Evolutionary conservation across 2,797 vertebrate genomes (phyloP), one percentile per base, ranked within the genome.

Genomic region (Cuculus canorus): DNA sequence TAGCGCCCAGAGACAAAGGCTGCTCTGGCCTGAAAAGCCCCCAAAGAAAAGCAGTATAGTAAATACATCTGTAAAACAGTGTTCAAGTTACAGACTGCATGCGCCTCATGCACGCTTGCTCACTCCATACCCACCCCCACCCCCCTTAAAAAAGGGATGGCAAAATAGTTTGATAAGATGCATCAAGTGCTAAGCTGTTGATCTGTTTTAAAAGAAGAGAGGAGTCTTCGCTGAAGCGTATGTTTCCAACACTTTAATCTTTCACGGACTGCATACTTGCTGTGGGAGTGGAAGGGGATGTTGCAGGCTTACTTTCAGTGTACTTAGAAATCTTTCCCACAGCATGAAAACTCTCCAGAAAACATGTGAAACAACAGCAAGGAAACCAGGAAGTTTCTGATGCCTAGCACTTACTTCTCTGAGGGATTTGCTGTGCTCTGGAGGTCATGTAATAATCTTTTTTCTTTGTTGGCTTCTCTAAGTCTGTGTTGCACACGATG

Each of bases 201-300:
- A 76, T 95, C 48, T 0, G 28, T 25, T 82, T 63, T 72, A 39
- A 25, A 43, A 63, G 63, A 61, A 64, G 76, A 60, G 27, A 57
- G 13, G 47, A 83, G 63, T 71, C 80, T 93, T 87, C 0, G 1
- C 71, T 88, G n/a, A 59, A 87, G 81, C 95, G 79, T 91, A 28
- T 88, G 83, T 92, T 94, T 96, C 90, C 83, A 96, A 60, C 92
- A 75, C 68, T 94, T 56, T 83, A 87, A 75, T 95, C 77, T 92
- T 93, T 93, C 83, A 90, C 76, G 90, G 75, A 63, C 91, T 95
- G 92, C 94, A 96, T 95, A 92, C 56, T 96, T 96, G 96, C 93
- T 82, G 93, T 93, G 95, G 94, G 93, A 95, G 94, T 92, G 91
- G 93, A 95, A 94, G 82, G 89, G 83, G 93, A 81, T 96, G 90